Conservation (phyloP, 2,888 invertebrate species). For the Chrysomela aeneicollis region DNA sequence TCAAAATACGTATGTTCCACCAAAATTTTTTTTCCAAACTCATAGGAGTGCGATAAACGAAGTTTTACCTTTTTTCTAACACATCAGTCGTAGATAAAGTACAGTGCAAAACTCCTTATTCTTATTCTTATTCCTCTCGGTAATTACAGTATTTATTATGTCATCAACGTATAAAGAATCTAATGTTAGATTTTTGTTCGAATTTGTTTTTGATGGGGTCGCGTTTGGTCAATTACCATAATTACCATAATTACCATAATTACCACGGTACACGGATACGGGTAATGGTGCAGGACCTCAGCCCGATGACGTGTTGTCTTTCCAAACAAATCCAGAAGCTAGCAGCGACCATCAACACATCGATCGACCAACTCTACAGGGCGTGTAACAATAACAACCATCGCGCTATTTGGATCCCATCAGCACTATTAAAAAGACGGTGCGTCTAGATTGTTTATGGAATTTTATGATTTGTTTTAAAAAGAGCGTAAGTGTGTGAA, state of each 20-base stretch:
- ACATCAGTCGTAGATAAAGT: too few relatives aligned
- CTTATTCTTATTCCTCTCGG: too few relatives aligned
- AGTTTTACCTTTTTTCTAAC: too few relatives aligned
- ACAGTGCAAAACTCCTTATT: too few relatives aligned
- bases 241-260: not conserved
- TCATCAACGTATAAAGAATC: too few relatives aligned
- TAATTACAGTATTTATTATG: too few relatives aligned
- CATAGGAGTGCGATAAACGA: too few relatives aligned
- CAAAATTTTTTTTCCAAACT: too few relatives aligned
- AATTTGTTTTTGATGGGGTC: too few relatives aligned
- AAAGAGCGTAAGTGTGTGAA: slow-evolving; percentile 59
- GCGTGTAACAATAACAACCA: slow-evolving; percentile 43
- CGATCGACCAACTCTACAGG: slow-evolving; percentile 32
- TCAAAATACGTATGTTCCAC: too few relatives aligned
- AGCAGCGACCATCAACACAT: not conserved
- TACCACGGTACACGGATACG: not conserved
- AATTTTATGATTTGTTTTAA: slow-evolving; percentile 61
- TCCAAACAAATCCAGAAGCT: not conserved
- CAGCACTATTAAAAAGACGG: slow-evolving; percentile 50
- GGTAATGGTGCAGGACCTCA: not conserved
- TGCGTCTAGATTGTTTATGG: slow-evolving; percentile 56
- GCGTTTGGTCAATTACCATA: too few relatives aligned
- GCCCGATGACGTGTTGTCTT: not conserved
- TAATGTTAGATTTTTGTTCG: too few relatives aligned
- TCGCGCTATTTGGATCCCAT: slow-evolving; percentile 43